phyloP scores from a whole-genome alignment of 2,113 vertebrate genomes.

The Myotis davidii region DNA sequence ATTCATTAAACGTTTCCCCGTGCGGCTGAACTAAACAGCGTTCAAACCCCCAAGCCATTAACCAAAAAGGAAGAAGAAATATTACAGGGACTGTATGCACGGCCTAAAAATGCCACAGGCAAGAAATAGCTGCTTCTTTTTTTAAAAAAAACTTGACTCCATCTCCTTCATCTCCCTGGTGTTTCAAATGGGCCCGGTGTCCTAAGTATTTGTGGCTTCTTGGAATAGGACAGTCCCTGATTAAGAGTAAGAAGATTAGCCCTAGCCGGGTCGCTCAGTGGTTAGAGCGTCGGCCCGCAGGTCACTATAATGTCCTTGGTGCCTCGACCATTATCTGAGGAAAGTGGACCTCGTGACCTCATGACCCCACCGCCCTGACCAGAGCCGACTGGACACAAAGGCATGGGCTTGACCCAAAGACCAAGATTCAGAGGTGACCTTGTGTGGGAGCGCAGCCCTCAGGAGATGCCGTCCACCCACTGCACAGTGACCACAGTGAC shows the following conservation, averaged over 20 bases:
- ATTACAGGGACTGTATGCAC: conserved; percentile 63
- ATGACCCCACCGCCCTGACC: neutral
- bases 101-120: conserved; percentile 72
- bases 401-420: neutral
- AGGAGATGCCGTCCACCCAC: rapidly evolving
- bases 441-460: rapidly evolving
- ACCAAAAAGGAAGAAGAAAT: conserved; percentile 59
- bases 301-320: neutral
- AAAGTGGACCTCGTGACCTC: neutral
- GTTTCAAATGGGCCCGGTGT: neutral
- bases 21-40: conserved; percentile 79
- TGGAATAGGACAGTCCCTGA: neutral
- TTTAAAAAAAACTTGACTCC: neutral
- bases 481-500: rapidly evolving
- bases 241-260: too few species aligned
- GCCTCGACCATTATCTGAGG: neutral
- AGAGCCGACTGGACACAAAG: neutral
- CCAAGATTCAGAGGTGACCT: neutral
- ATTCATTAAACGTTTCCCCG: conserved; percentile 82
- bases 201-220: neutral
- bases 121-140: conserved; percentile 37
- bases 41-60: conserved; percentile 80
- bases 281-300: too few species aligned
- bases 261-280: too few species aligned
- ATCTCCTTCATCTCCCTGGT: neutral